phyloP scores from a whole-genome alignment of 2,113 vertebrate species.

The Hoplias malabaricus region DNA sequence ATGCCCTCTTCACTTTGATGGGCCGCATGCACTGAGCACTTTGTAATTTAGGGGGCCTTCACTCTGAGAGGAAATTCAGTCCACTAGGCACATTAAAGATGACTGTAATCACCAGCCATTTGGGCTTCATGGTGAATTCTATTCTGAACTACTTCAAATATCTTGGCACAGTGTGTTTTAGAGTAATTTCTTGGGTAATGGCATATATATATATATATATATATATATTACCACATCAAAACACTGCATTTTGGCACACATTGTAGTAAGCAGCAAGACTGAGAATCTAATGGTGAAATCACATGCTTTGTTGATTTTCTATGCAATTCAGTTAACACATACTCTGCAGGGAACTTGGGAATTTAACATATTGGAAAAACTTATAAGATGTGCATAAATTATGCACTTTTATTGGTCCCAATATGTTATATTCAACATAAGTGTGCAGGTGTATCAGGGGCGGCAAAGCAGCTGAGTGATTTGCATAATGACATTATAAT shows the following conservation, averaged over 20 bases:
- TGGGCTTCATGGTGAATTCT: neutral
- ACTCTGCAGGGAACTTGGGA: no score
- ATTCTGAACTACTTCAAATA: neutral
- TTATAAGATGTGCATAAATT: no score
- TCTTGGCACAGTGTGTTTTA: neutral
- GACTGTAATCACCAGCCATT: neutral
- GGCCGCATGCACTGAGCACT: neutral
- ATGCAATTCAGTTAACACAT: no score
- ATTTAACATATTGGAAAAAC: no score
- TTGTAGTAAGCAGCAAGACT: no score
- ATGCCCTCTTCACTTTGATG: conserved; percentile 50
- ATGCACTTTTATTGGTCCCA: no score
- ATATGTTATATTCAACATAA: no score
- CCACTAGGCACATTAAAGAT: conserved; percentile 12
- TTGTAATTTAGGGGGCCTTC: conserved; percentile 16
- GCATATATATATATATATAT: neutral
- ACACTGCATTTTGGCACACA: neutral
- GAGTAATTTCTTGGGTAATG: neutral
- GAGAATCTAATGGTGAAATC: no score
- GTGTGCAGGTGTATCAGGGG: no score
- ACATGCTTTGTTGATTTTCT: no score
- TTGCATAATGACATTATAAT: neutral
- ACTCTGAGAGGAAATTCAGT: conserved; percentile 32
- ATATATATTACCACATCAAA: neutral
- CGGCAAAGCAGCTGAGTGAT: neutral